phyloP scores from a whole-genome alignment of 2,888 invertebrate genomes.

The Ophion ventricosus region DNA sequence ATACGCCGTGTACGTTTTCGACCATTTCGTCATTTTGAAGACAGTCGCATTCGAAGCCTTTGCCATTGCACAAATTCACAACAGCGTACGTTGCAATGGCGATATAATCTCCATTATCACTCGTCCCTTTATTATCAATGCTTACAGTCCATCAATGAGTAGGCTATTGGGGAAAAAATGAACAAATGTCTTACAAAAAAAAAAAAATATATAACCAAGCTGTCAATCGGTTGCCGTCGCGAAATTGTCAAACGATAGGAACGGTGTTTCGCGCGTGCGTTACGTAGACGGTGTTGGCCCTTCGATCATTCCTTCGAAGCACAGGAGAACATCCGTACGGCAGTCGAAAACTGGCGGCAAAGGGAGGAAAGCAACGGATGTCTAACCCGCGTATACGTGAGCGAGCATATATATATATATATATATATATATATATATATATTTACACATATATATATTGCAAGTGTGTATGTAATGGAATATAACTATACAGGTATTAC shows the following conservation, averaged over 20 bases:
- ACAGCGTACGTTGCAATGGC: background rate
- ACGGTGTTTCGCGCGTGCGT: slow-evolving; percentile 1
- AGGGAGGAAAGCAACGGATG: slow-evolving; percentile 37
- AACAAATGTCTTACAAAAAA: background rate
- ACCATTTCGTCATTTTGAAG: background rate
- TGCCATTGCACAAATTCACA: background rate
- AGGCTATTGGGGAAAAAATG: no score
- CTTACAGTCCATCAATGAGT: no score
- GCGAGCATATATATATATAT: slow-evolving; percentile 9
- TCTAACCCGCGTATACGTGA: slow-evolving; percentile 21
- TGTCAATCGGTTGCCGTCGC: background rate
- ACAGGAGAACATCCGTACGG: slow-evolving; percentile 40
- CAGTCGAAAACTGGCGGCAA: slow-evolving; percentile 14
- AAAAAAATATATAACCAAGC: no score
- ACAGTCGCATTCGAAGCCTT: background rate
- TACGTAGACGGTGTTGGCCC: slow-evolving; percentile 6
- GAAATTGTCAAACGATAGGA: slow-evolving; percentile 19
- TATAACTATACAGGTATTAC: background rate
- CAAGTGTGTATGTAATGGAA: background rate
- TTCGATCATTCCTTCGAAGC: slow-evolving; percentile 40
- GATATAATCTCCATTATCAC: background rate
- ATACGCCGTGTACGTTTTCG: slow-evolving; percentile 6
- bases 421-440: background rate
- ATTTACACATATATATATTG: background rate
- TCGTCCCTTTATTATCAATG: no score